Evolutionary conservation across 2,888 invertebrate species (phyloP).

Genomic region (Scrobipalpa atriplicella): DNA sequence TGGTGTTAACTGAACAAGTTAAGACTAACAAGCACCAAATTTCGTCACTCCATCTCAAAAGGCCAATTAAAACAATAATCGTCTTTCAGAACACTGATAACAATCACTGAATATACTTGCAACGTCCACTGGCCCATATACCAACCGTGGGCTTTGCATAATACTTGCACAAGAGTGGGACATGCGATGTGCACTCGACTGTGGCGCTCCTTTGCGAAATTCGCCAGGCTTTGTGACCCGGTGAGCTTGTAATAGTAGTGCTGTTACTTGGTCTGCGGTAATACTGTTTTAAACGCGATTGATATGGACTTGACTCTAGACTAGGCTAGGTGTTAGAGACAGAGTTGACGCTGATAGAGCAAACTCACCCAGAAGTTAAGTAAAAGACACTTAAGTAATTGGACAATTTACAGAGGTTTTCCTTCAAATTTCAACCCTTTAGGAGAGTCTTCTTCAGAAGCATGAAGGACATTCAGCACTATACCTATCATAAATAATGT

Average conservation of each 20-base stretch:
- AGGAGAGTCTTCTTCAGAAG: too few relatives aligned
- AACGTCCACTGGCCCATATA: conserved; percentile 58
- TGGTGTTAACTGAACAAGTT: too few relatives aligned
- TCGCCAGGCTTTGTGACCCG: conserved; percentile 19
- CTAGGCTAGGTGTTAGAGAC: too few relatives aligned
- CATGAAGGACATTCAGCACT: too few relatives aligned
- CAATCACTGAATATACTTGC: conserved; percentile 38
- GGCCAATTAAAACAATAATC: conserved; percentile 38
- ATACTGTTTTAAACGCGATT: not conserved
- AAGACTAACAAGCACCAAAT: too few relatives aligned
- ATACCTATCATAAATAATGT: too few relatives aligned
- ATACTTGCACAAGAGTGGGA: conserved; percentile 56
- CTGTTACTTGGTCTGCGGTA: conserved; percentile 8
- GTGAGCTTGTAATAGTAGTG: not conserved
- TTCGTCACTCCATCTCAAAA: conserved; percentile 29
- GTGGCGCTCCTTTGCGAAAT: conserved; percentile 59
- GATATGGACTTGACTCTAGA: too few relatives aligned
- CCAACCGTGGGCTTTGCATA: conserved; percentile 48
- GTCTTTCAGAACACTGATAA: conserved; percentile 12
- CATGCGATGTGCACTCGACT: conserved; percentile 67
- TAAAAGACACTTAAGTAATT: too few relatives aligned
- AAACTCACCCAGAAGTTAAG: too few relatives aligned
- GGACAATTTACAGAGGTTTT: too few relatives aligned
- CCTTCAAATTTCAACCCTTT: too few relatives aligned
- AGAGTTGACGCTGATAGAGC: too few relatives aligned